These are phyloP conservation scores for Sebastes hubbsi DNA, from an alignment of 2,797 vertebrate genomes.

Conservation along the genomic window DNA sequence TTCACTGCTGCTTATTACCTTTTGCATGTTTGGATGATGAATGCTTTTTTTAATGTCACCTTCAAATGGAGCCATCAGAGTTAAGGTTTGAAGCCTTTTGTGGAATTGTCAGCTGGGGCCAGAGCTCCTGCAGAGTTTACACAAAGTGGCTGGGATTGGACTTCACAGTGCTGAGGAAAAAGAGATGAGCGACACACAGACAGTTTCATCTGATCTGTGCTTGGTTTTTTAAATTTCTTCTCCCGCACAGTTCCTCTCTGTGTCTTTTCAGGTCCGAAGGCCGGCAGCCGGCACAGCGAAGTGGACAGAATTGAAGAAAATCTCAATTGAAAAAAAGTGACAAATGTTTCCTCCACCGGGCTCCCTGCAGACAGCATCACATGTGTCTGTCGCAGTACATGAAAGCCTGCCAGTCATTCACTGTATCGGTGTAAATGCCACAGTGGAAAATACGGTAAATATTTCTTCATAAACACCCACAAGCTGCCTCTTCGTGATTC, in stretches of 20 bases:
- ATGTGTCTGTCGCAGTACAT: background rate
- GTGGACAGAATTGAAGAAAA: slow-evolving; percentile 2
- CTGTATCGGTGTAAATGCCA: slow-evolving; percentile 16
- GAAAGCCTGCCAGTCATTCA: slow-evolving; percentile 37
- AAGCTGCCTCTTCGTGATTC: background rate
- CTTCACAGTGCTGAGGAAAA: slow-evolving; percentile 28
- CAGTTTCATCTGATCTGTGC: slow-evolving; percentile 46
- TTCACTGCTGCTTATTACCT: slow-evolving; percentile 6
- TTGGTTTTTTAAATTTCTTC: slow-evolving; percentile 1
- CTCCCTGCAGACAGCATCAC: slow-evolving; percentile 8
- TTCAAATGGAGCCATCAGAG: slow-evolving; percentile 55
- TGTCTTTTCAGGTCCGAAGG: background rate
- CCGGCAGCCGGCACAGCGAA: slow-evolving; percentile 8
- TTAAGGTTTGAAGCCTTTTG: slow-evolving; percentile 49
- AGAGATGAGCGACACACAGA: slow-evolving; percentile 34
- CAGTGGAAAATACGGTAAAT: background rate
- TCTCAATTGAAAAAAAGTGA: background rate
- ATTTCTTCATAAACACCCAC: slow-evolving; percentile 10
- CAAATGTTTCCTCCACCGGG: background rate
- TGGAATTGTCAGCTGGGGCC: slow-evolving; percentile 41
- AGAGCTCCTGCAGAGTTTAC: slow-evolving; percentile 59
- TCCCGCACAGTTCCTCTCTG: background rate
- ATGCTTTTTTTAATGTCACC: slow-evolving; percentile 34
- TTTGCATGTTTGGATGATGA: slow-evolving; percentile 37
- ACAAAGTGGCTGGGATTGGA: slow-evolving; percentile 52